Evolutionary conservation across 2,888 invertebrate genomes (phyloP), one percentile per base, ranked within the genome.

Genomic region (Metopia argyrocephala): DNA sequence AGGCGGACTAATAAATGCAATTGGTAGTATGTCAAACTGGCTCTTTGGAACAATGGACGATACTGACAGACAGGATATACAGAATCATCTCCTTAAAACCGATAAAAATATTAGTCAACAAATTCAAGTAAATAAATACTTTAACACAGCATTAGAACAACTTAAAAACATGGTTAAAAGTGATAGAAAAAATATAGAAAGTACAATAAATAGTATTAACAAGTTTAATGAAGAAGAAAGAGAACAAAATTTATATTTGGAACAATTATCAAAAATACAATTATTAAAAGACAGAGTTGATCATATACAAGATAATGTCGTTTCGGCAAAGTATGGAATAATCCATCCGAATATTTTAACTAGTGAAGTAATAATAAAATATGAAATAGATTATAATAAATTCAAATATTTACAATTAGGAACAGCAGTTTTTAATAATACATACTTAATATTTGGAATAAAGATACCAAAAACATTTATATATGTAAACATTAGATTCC

Each of bases 31-130:
- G 9, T 64, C 56, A 0, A 83, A 80, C 46, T 80, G 75, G 57
- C 5, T 66, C 52, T 83, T 78, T 64, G 71, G 80, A 2, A 83
- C 68, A 21, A 65, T 78, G 52, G 79, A 78, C 46, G 48, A 74
- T 0, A 38, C 61, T 0, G 76, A 80, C 69, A 80, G 75, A 64
- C 68, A 78, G 61, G 38, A 9, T 6, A 61, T 64, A 27, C 45
- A 75, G 45, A 64, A 68, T 0, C 52, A 61, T 5, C 12, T 75
- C 3, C 12, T 48, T 12, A 25, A 69, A 0, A 62, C 31, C 15
- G 12, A 62, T 5, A 28, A 45, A 28, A 21, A 62, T 12, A 75
- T 50, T 21, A 38, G 23, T 12, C 48, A 74, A 61, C 66, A 75
- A 52, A 64, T 68, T 3, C 0, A 7, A n/a, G 9, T 74, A 2